Conservation (phyloP, 2,113 vertebrate genomes). For the Onychostruthus taczanowskii region DNA sequence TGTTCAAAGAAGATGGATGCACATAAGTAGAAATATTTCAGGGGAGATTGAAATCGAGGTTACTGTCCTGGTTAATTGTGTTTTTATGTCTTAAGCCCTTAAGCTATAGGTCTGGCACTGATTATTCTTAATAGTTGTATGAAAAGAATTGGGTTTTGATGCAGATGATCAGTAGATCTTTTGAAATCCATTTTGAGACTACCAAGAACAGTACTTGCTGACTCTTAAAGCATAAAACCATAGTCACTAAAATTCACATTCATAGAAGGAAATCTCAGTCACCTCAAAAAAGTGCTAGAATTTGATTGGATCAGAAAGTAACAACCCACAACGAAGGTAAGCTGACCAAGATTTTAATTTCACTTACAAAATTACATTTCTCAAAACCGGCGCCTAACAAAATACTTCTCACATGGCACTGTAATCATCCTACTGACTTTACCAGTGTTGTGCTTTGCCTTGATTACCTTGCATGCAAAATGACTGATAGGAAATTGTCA, state of each 20-base stretch:
- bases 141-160: background rate
- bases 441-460: conserved; percentile 7
- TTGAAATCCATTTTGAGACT: background rate
- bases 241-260: background rate
- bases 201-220: background rate
- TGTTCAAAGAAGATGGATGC: background rate
- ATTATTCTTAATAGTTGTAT: background rate
- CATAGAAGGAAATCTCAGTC: background rate
- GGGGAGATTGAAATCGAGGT: background rate
- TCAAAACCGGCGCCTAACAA: conserved; percentile 34
- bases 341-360: conserved; percentile 15
- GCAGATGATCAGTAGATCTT: background rate
- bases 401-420: conserved; percentile 12
- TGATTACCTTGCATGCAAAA: conserved; percentile 4
- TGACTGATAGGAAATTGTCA: background rate
- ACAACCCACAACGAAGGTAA: background rate
- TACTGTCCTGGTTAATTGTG: background rate
- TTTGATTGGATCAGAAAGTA: conserved; percentile 16
- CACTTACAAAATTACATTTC: background rate
- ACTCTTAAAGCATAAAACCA: background rate
- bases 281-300: background rate
- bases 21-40: background rate
- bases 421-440: conserved; percentile 13
- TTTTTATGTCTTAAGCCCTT: background rate
- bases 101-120: background rate